Evolutionary conservation across 2,113 vertebrate genomes (phyloP).

Genomic region (Paradoxurus hermaphroditus): DNA sequence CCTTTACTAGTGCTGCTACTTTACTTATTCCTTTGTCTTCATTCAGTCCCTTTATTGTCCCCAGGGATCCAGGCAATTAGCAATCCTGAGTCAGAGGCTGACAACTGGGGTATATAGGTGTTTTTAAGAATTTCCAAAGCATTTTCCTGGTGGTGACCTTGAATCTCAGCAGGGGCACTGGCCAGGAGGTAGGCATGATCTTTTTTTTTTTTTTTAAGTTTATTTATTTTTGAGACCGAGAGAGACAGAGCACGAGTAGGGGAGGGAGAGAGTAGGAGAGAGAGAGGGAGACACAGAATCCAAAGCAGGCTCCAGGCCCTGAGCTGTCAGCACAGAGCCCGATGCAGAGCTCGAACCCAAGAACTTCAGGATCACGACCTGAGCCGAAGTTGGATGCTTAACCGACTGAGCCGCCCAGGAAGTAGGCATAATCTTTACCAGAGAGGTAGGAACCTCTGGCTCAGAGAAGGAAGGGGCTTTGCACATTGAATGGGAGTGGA

Average conservation of each 20-base stretch:
- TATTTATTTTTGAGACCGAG: too few species aligned
- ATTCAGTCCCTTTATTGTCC: not conserved
- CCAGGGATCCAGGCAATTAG: not conserved
- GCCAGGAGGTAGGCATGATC: not conserved
- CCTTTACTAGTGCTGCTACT: not conserved
- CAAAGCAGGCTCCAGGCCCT: too few species aligned
- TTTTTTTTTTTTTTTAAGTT: too few species aligned
- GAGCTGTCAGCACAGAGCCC: too few species aligned
- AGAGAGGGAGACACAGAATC: too few species aligned
- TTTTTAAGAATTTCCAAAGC: constrained; percentile 25
- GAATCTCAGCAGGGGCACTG: not conserved
- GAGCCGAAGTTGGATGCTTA: too few species aligned
- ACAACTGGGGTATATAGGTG: not conserved
- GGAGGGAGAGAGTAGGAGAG: too few species aligned
- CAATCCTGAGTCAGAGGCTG: not conserved
- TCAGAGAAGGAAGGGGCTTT: not conserved
- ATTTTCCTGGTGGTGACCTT: not conserved
- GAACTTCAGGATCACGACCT: too few species aligned
- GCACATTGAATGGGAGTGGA: not conserved
- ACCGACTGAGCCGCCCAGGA: not conserved
- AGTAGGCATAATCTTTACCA: not conserved
- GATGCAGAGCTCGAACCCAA: too few species aligned
- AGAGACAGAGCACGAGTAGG: too few species aligned
- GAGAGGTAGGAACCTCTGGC: not conserved
- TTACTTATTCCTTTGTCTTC: not conserved